Evolutionary conservation across 2,113 vertebrate species (phyloP), one percentile per base, ranked within the genome.

Genomic region (Crotalus horridus): DNA sequence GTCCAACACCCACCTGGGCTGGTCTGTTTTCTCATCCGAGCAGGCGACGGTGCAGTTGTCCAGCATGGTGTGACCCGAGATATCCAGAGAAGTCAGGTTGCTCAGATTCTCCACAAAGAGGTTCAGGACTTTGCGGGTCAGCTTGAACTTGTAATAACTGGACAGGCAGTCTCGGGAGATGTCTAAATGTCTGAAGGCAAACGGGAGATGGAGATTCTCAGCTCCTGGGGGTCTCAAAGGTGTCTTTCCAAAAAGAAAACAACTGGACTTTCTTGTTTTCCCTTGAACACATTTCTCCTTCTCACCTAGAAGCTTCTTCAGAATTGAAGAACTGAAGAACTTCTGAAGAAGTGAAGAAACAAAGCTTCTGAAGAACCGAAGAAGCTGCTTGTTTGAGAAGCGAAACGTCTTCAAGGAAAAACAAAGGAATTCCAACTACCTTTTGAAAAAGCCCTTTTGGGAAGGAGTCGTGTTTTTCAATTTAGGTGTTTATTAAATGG

Each of bases 31-130:
- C 94, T 99, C 99, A n/a, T 99, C 99, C 92, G 98, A 98, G 96
- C 98, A 98, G 5, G 99, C 98, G 88, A 99, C 98, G 2, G 98
- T 98, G 96, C 99, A 99, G 98, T 99, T 99, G 96, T 99, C 99
- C 94, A 99, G 97, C 98, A 99, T 99, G 93, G 98, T 97, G 96
- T 99, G 99, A 46, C 99, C 99, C 0, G 99, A 99, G 97, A 99
- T 99, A 96, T 99, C 99, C 90, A 99, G 97, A 0, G 99, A 99
- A 24, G 98, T 98, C 95, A 99, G 98, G 93, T 98, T 98, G 89
- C 98, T 97, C 96, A 99, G 96, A 93, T 98, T 98, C 95, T 99
- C 99, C 51, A 99, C 98, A 6, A 99, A 97, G 93, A 98, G 98
- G n/a, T 98, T 98, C 93, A 99, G 97, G 92, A 98, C 98, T 93